Evolutionary conservation across 37 sponge, comb jelly and placozoan species (phyloP), one percentile per base, ranked within the genome.

Genomic region (Chondrilla cf. caribensis): DNA sequence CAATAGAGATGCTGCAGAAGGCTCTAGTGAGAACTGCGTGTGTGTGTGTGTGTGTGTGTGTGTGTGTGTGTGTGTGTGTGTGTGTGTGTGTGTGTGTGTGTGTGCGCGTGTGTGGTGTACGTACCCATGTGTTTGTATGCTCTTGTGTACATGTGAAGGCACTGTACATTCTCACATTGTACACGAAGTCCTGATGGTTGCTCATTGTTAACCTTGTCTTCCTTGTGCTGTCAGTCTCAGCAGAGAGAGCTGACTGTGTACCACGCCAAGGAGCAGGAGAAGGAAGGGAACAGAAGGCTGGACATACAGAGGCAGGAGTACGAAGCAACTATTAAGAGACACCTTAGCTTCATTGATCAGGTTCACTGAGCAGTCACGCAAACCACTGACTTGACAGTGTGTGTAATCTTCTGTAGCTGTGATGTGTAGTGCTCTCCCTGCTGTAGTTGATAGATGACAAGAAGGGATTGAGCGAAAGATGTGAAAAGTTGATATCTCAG

Each of bases 281-380:
- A 90, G 84, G 93, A 92, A 24, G 86, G 87, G 21, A 83, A 93
- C 82, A 84, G 87, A 83, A 89, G 90, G 58, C 83, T 93, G 65
- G 90, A 81, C 42, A 77, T 87, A 24, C 92, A 90, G 91, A 90
- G 78, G 64, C 58, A 87, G 38, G 96, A 95, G 66, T 93, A 96
- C 60, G 97, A 96, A 62, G 47, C 91, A 14, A 84, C 92, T 2
- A 85, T 96, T 31, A 86, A 96, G 83, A 73, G 97, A 40, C 94
- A 93, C 33, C 84, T 90, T 66, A 81, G 85, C 38, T 93, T 96
- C 79, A 96, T 96, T 79, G 97, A 96, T 81, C 97, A 96, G 84
- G 93, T 92, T 2, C 29, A 58, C 3, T 36, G 3, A 6, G 54
- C 33, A 6, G 25, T 8, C 7, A 6, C 9, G 51, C 51, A 47